phyloP scores from a whole-genome alignment of 2,797 vertebrate species.

The Discoglossus pictus region DNA sequence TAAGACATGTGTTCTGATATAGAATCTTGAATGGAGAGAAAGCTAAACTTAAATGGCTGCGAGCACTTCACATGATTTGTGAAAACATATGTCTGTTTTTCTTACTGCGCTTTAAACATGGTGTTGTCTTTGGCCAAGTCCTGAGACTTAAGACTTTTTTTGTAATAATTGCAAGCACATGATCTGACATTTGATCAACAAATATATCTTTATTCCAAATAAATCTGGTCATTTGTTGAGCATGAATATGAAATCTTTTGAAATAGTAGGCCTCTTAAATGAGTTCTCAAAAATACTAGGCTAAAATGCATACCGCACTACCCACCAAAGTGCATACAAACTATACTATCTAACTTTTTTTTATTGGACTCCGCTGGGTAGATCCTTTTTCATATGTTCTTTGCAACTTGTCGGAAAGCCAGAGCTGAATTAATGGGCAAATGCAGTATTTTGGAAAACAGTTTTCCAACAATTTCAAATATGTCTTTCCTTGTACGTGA shows the following conservation, averaged over 20 bases:
- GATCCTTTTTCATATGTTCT: too few species aligned
- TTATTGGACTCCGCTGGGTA: too few species aligned
- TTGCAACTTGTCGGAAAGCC: too few species aligned
- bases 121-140: slow-evolving; percentile 68
- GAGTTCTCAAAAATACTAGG: slow-evolving; percentile 34
- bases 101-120: slow-evolving; percentile 2
- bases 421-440: too few species aligned
- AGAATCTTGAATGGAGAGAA: slow-evolving; percentile 40
- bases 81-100: slow-evolving; percentile 47
- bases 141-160: slow-evolving; percentile 73
- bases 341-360: not conserved
- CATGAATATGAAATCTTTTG: slow-evolving; percentile 67
- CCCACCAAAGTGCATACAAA: not conserved
- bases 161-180: slow-evolving; percentile 80
- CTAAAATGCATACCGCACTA: too few species aligned
- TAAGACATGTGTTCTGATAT: slow-evolving; percentile 13
- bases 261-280: slow-evolving; percentile 55
- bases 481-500: too few species aligned
- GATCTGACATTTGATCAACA: slow-evolving; percentile 81
- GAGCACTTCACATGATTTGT: slow-evolving; percentile 59
- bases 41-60: slow-evolving; percentile 40
- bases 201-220: slow-evolving; percentile 73
- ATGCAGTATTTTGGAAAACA: too few species aligned
- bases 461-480: too few species aligned
- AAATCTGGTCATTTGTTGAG: slow-evolving; percentile 70